Conservation (phyloP, 2,113 vertebrate species). For the Pterocles burchelli region DNA sequence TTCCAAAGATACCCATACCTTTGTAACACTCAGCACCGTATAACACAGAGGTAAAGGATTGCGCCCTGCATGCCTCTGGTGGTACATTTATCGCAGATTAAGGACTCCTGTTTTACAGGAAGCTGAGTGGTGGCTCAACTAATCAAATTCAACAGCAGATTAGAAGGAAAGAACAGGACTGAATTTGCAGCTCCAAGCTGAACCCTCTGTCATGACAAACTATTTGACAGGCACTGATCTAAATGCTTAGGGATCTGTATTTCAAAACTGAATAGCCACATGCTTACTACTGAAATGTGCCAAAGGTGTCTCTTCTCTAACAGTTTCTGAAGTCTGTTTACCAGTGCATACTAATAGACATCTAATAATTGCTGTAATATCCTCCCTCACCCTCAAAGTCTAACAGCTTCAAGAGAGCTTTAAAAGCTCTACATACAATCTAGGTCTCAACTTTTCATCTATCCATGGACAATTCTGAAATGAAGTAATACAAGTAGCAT, state of each 20-base stretch:
- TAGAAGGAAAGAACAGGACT: not conserved
- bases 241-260: conserved; percentile 2
- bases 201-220: not conserved
- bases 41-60: not conserved
- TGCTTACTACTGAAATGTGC: not conserved
- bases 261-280: not conserved
- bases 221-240: conserved; percentile 4
- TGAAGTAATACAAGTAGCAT: not conserved
- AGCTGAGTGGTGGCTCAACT: not conserved
- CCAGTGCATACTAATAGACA: not conserved
- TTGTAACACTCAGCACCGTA: not conserved
- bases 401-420: not conserved
- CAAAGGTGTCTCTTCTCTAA: conserved; percentile 24
- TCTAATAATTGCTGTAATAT: not conserved
- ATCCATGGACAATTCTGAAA: not conserved
- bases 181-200: not conserved
- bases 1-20: not conserved
- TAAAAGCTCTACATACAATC: not conserved
- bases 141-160: not conserved
- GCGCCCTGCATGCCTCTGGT: not conserved
- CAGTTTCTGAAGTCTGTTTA: conserved; percentile 22
- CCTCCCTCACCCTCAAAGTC: not conserved
- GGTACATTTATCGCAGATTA: not conserved
- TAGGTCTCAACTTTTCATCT: not conserved
- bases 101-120: not conserved